A percentile compares a stretch with the other conserved stretches of the same genome.
phyloP scores from a whole-genome alignment of 2,113 vertebrate species.

The Dipodomys spectabilis region DNA sequence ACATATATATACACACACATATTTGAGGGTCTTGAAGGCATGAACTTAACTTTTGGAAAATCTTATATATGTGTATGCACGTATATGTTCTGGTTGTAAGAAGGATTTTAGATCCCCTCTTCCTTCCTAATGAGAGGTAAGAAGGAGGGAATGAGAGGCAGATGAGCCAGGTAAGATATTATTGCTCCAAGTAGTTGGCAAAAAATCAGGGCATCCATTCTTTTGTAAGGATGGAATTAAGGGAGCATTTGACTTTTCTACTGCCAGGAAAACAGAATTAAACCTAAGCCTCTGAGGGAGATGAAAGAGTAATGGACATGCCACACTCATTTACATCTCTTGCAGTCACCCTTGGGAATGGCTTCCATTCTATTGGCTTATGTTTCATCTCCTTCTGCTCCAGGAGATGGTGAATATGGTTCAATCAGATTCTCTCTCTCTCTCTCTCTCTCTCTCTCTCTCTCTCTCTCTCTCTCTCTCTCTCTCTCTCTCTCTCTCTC shows the following conservation, averaged over 20 bases:
- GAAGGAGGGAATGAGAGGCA: background rate
- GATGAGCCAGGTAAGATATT: background rate
- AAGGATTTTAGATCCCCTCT: background rate
- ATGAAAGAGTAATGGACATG: background rate
- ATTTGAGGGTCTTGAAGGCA: background rate
- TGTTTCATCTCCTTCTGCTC: background rate
- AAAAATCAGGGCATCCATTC: background rate
- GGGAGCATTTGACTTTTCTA: constrained; percentile 34
- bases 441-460: background rate
- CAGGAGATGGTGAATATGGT: background rate
- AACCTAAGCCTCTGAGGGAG: constrained; percentile 34
- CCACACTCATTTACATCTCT: background rate
- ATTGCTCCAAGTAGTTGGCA: background rate
- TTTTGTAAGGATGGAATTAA: constrained; percentile 25
- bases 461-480: background rate
- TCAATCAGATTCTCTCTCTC: background rate
- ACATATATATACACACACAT: no score
- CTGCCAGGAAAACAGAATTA: constrained; percentile 60
- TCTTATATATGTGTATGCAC: background rate
- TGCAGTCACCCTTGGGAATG: background rate
- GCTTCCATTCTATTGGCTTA: background rate
- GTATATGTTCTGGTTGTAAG: background rate
- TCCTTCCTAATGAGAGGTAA: background rate
- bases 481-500: background rate
- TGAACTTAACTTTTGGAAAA: constrained; percentile 20